phyloP scores from a whole-genome alignment of 2,797 vertebrate genomes.

The Gallirallus australis region DNA sequence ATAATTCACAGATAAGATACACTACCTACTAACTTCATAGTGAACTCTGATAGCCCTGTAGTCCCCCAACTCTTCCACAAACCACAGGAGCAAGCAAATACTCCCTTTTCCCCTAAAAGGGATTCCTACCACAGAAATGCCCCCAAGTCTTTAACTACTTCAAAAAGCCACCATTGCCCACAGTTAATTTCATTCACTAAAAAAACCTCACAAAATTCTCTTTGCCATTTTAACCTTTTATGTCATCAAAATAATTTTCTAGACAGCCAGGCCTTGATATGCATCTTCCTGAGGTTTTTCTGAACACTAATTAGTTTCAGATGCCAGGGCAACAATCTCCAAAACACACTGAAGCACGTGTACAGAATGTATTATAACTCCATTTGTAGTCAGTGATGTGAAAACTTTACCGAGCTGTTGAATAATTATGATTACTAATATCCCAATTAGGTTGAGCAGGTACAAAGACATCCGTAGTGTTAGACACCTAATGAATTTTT shows the following conservation, averaged over 20 bases:
- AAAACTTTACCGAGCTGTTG: conserved; percentile 63
- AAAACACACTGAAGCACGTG: conserved; percentile 67
- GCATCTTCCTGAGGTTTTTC: conserved; percentile 31
- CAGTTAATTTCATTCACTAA: background rate
- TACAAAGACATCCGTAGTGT: conserved; percentile 27
- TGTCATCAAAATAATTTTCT: background rate
- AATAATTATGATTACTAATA: conserved; percentile 69
- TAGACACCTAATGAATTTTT: background rate
- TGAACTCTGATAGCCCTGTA: background rate
- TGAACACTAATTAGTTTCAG: conserved; percentile 63
- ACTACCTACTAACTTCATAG: background rate
- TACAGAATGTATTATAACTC: conserved; percentile 45
- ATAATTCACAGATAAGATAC: background rate
- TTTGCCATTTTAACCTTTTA: conserved; percentile 5
- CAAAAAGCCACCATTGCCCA: background rate
- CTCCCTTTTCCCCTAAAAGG: background rate
- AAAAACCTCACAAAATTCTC: background rate
- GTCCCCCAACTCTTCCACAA: background rate
- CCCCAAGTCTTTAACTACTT: background rate
- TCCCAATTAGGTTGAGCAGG: conserved; percentile 47
- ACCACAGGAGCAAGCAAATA: background rate
- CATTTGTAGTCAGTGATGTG: conserved; percentile 57
- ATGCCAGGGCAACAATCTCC: conserved; percentile 66
- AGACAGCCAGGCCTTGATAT: conserved; percentile 1
- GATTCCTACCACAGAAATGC: background rate